Base-by-base conservation (phyloP, 2,113 vertebrate species). In the Hydrolagus affinis region DNA sequence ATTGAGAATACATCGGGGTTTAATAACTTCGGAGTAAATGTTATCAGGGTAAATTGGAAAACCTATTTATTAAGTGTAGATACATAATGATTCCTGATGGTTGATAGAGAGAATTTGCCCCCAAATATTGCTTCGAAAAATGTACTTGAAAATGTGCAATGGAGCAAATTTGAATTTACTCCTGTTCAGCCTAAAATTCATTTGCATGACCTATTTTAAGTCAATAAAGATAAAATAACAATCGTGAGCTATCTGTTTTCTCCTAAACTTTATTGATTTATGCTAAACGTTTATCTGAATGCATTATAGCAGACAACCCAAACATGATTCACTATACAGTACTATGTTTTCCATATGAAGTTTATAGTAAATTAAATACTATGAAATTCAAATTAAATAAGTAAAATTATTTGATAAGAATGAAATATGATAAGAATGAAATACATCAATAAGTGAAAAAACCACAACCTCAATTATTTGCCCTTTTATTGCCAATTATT, bases 301-400 rank as follows among this genome's bases (percentile, higher is more conserved):
- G 64, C 62, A 4, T 74, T 74, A 74, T 17, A 74, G 32, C 2
- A 66, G 8, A 66, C 11, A 44, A 66, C 19, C 19, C 62, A 64
- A 83, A 83, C 23, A 83, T 66, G 77, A 0, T 9, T n/a, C 57
- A 78, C 6, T 6, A n/a, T n/a, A n/a, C n/a, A n/a, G 44, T 6
- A 44, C 44, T 44, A 44, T 44, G 44, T 44, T 44, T 44, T 60
- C n/a, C 23, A 59, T 78, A 25, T 28, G 76, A 62, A 78, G 57
- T 14, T 17, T 57, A 56, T 17, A 32, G 17, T 28, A 74, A 74
- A 74, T 32, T 74, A 19, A 76, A 76, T 74, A 32, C 32, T 44
- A 75, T 56, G 17, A 56, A 75, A 75, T 9, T 75, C 30, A 75
- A 75, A 28, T 78, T 64, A 78, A 80, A 62, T 25, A 80, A 28